Conservation (phyloP, 1,140 invertebrate species). For the Chironomus tepperi region DNA sequence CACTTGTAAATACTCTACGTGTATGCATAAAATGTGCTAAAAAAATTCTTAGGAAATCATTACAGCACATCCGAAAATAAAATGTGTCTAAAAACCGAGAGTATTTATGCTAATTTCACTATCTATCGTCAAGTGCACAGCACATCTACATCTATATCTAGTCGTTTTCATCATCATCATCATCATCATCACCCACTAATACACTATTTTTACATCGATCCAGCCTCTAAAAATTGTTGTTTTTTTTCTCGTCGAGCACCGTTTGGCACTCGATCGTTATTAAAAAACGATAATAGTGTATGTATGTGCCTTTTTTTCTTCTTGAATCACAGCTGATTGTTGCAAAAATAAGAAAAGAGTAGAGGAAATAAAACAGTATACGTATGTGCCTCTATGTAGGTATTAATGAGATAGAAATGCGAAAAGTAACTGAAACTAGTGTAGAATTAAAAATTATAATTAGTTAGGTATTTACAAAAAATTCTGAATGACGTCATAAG, state of each 20-base stretch:
- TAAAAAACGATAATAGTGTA: background rate
- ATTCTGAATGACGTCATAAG: background rate
- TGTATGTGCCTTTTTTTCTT: too few species aligned
- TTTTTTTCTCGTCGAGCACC: background rate
- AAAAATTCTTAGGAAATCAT: too few species aligned
- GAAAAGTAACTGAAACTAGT: background rate
- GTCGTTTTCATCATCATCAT: too few species aligned
- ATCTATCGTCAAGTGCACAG: too few species aligned
- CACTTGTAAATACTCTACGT: too few species aligned
- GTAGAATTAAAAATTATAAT: background rate
- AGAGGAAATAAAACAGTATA: background rate
- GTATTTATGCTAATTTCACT: too few species aligned
- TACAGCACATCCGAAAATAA: too few species aligned
- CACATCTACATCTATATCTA: too few species aligned
- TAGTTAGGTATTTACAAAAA: background rate
- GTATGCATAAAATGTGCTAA: too few species aligned
- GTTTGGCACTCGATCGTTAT: background rate
- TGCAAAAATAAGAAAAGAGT: background rate
- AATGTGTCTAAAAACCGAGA: too few species aligned
- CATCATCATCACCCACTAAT: background rate
- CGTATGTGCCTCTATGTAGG: background rate
- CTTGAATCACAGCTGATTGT: background rate
- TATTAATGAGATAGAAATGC: background rate
- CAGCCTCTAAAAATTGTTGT: background rate
- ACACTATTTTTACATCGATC: background rate